A percentile compares a stretch with the other conserved stretches of the same genome.
Evolutionary conservation across 2,888 invertebrate species (phyloP).

Genomic region (Apoda limacodes): DNA sequence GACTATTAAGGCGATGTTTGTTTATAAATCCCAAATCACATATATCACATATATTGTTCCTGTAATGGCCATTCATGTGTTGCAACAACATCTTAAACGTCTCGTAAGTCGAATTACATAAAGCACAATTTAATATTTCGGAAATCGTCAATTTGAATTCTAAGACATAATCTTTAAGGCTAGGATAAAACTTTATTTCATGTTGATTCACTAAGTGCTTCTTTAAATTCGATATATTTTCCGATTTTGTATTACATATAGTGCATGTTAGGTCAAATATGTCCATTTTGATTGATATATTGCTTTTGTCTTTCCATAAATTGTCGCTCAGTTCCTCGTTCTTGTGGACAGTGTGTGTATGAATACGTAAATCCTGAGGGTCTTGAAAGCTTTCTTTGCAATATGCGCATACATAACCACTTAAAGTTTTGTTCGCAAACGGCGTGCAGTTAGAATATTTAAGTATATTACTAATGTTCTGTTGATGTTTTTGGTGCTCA

Average conservation of each 20-base stretch:
- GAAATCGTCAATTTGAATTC: slow-evolving; percentile 44
- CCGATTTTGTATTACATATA: slow-evolving; percentile 28
- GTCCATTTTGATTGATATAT: slow-evolving; percentile 50
- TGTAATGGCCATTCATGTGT: slow-evolving; percentile 57
- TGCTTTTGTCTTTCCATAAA: slow-evolving; percentile 39
- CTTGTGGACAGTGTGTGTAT: slow-evolving; percentile 30
- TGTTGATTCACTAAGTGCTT: slow-evolving; percentile 39
- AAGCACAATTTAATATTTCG: slow-evolving; percentile 40
- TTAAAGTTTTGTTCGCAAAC: slow-evolving; percentile 43
- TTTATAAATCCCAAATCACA: slow-evolving; percentile 55
- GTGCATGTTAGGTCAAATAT: slow-evolving; percentile 46
- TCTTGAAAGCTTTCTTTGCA: slow-evolving; percentile 38
- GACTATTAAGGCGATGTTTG: slow-evolving; percentile 43
- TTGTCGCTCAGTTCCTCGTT: slow-evolving; percentile 30
- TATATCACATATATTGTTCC: slow-evolving; percentile 49
- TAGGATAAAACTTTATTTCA: slow-evolving; percentile 41
- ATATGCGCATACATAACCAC: slow-evolving; percentile 45
- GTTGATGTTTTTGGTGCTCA: slow-evolving; percentile 36
- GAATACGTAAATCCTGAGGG: slow-evolving; percentile 29
- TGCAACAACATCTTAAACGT: slow-evolving; percentile 53
- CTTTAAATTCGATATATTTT: slow-evolving; percentile 34
- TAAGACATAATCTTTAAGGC: slow-evolving; percentile 42
- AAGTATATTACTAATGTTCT: slow-evolving; percentile 41
- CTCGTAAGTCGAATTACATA: slow-evolving; percentile 46
- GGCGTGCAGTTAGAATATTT: slow-evolving; percentile 55